These are phyloP conservation scores for Micronycteris hirsuta DNA, from an alignment of 2,113 vertebrate genomes.

Conservation along the genomic window DNA sequence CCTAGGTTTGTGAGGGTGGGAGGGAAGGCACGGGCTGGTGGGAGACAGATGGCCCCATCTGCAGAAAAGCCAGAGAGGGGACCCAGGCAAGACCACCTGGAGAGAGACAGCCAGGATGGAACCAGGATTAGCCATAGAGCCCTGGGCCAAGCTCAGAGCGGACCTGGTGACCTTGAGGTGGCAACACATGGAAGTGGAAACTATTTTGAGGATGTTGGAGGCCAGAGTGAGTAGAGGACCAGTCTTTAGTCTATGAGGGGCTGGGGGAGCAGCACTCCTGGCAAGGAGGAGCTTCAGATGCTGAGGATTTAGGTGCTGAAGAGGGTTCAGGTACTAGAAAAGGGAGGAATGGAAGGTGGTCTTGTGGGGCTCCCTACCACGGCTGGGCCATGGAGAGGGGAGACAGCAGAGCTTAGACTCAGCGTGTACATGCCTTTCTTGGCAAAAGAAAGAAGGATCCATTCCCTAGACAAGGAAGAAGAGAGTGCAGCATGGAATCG, in stretches of 20 bases:
- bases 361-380: background rate
- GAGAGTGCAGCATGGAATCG: background rate
- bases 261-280: background rate
- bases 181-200: background rate
- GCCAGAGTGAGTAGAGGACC: background rate
- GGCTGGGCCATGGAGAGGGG: rapidly evolving
- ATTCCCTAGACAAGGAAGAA: background rate
- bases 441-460: background rate
- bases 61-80: background rate
- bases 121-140: background rate
- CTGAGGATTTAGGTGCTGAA: background rate
- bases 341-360: too few relatives aligned
- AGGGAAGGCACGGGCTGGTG: background rate
- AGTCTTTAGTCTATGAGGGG: background rate
- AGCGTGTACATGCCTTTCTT: background rate
- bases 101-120: background rate
- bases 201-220: background rate
- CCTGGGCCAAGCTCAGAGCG: background rate
- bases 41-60: background rate
- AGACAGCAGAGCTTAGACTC: background rate
- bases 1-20: conserved; percentile 69
- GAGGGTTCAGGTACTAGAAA: background rate
- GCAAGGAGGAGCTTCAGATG: background rate
- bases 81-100: background rate
- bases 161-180: background rate